Evolutionary conservation across 1,140 invertebrate species (phyloP).

Genomic region (Macrotrachela quadricornifera): DNA sequence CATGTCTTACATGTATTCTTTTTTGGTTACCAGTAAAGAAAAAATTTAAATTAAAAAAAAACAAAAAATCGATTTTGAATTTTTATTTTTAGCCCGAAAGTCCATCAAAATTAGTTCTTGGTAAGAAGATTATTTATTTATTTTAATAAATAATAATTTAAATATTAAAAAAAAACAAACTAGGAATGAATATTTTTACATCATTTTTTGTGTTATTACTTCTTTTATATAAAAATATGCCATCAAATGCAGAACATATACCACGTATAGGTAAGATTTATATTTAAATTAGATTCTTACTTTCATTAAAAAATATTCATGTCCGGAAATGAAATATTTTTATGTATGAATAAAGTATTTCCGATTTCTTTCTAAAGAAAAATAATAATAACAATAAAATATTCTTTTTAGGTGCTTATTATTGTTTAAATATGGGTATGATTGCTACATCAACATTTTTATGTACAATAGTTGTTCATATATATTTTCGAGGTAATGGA

Average conservation of each 20-base stretch:
- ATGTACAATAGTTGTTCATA: conserved; percentile 27
- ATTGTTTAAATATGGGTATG: conserved; percentile 31
- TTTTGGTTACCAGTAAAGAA: conserved; percentile 12
- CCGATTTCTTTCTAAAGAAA: too few relatives aligned
- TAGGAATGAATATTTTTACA: conserved; percentile 31
- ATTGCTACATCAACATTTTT: conserved; percentile 30
- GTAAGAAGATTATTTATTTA: conserved; percentile 11
- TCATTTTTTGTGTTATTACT: conserved; percentile 28
- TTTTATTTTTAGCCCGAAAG: conserved; percentile 32
- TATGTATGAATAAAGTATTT: too few relatives aligned
- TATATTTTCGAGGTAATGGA: conserved; percentile 22
- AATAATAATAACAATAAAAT: too few relatives aligned
- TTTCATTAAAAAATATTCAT: too few relatives aligned
- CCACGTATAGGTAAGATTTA: conserved; percentile 24
- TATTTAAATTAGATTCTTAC: too few relatives aligned
- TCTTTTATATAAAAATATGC: conserved; percentile 25
- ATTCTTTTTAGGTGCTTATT: conserved; percentile 24
- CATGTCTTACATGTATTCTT: conserved; percentile 20
- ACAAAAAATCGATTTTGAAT: conserved; percentile 8
- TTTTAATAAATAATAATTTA: conserved; percentile 17
- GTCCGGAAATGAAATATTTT: too few relatives aligned
- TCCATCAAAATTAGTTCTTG: conserved; percentile 30
- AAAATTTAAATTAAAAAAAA: too few relatives aligned
- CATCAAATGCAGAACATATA: conserved; percentile 25
- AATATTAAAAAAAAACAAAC: too few relatives aligned